Evolutionary conservation across 1,140 invertebrate genomes (phyloP), one percentile per base, ranked within the genome.

Genomic region (Drosophila lacertosa): DNA sequence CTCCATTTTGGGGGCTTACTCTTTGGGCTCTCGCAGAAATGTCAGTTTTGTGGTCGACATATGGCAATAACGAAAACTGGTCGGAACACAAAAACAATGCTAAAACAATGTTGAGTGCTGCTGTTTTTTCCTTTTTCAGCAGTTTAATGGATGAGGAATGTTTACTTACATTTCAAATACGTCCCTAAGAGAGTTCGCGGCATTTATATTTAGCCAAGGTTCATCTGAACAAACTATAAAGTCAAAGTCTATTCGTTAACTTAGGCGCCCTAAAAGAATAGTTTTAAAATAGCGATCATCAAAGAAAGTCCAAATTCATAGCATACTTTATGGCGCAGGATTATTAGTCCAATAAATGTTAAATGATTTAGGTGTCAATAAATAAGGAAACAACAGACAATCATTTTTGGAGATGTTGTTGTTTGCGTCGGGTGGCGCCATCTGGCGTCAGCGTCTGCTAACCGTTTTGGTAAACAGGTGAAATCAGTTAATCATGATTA

Each of bases 401-500:
- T 35, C n/a, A 26, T 10, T 35, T 35, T 15, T 50, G 47, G 13
- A 13, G 45, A 15, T 48, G 45, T 29, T 13, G 20, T 4, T 29
- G 7, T 29, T 29, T 29, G 5, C 15, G 20, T 9, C 20, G 15
- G 47, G 51, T 65, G 42, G 51, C 62, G 62, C 62, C 62, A 65
- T 45, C 51, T 65, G 62, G 62, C 62, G 40, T n/a, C 39, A 33
- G 64, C 26, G 13, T n/a, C 39, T 40, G 39, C 55, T 64, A 69
- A 64, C 55, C 50, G 40, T 48, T 47, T 26, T 22, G 18, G 18
- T 11, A 32, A 9, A 9, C 26, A 29, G 33, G 22, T 44, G 15
- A 39, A 39, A 51, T 54, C 65, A 24, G 58, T 68, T 68, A 68
- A 62, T 68, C 65, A 68, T 48, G 58, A 68, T 68, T 68, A 68